Percentiles rank a stretch among this genome's conserved stretches.
Conservation (phyloP, 2,113 vertebrate species). For the Microtus richardsoni region DNA sequence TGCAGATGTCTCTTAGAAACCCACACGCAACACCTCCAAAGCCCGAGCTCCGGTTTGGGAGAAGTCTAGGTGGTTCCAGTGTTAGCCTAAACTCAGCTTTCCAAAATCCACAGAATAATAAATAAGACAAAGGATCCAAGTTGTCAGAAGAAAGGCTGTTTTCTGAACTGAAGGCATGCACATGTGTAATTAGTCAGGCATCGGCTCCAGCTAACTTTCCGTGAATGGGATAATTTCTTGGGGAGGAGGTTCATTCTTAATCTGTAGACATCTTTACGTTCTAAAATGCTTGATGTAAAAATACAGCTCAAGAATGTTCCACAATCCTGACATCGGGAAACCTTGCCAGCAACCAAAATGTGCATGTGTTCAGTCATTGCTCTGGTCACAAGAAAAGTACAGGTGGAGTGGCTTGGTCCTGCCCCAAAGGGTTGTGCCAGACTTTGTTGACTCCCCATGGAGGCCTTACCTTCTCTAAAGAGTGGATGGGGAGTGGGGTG, state of each 20-base stretch:
- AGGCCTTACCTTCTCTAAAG: too few relatives aligned
- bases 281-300: background rate
- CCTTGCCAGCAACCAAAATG: background rate
- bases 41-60: background rate
- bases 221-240: background rate
- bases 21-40: background rate
- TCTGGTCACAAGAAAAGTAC: background rate
- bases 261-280: background rate
- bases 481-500: too few relatives aligned
- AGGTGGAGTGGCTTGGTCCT: too few relatives aligned
- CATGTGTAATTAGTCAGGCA: background rate
- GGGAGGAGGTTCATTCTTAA: background rate
- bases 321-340: background rate
- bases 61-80: background rate
- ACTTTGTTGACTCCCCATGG: too few relatives aligned
- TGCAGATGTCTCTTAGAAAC: background rate
- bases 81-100: conserved; percentile 26
- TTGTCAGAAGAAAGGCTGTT: conserved; percentile 9
- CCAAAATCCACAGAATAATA: background rate
- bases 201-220: background rate
- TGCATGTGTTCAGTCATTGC: background rate
- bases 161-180: background rate
- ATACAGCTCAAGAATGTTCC: background rate
- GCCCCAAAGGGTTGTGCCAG: too few relatives aligned
- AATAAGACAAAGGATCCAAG: background rate